phyloP scores from a whole-genome alignment of 2,888 invertebrate genomes.

The Crepidodera aurea region DNA sequence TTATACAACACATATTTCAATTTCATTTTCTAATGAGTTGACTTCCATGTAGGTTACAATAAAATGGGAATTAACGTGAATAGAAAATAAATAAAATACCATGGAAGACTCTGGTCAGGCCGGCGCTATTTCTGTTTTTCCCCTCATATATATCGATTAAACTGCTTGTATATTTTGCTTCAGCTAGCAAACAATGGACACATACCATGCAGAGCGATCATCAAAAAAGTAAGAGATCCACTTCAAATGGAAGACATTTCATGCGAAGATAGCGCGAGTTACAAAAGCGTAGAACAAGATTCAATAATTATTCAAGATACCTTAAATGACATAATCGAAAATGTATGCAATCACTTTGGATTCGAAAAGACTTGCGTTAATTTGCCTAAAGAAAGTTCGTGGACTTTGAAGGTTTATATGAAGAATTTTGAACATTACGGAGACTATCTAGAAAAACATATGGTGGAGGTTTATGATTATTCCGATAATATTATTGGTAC shows the following conservation, averaged over 20 bases:
- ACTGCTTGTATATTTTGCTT: too few relatives aligned
- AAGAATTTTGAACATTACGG: slow-evolving; percentile 41
- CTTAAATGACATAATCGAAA: slow-evolving; percentile 33
- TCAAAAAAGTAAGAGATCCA: slow-evolving; percentile 37
- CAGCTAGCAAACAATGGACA: slow-evolving; percentile 37
- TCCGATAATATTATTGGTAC: slow-evolving; percentile 4
- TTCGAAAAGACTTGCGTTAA: slow-evolving; percentile 32
- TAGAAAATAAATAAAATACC: too few relatives aligned
- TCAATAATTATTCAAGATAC: slow-evolving; percentile 19
- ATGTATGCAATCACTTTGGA: slow-evolving; percentile 35
- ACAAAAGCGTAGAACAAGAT: background rate
- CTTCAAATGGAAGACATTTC: slow-evolving; percentile 24
- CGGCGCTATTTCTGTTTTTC: too few relatives aligned
- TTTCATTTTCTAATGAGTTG: too few relatives aligned
- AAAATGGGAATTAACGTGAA: too few relatives aligned
- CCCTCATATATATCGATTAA: too few relatives aligned
- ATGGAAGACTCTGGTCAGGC: too few relatives aligned
- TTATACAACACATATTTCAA: too few relatives aligned
- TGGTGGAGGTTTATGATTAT: slow-evolving; percentile 36
- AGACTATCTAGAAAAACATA: slow-evolving; percentile 41
- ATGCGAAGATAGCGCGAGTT: background rate
- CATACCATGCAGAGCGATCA: slow-evolving; percentile 34
- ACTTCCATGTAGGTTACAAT: too few relatives aligned
- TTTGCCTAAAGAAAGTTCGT: slow-evolving; percentile 20
- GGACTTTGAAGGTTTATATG: slow-evolving; percentile 34